These are phyloP conservation scores for Helostoma temminkii DNA, from an alignment of 2,797 vertebrate species.

Conservation along the genomic window DNA sequence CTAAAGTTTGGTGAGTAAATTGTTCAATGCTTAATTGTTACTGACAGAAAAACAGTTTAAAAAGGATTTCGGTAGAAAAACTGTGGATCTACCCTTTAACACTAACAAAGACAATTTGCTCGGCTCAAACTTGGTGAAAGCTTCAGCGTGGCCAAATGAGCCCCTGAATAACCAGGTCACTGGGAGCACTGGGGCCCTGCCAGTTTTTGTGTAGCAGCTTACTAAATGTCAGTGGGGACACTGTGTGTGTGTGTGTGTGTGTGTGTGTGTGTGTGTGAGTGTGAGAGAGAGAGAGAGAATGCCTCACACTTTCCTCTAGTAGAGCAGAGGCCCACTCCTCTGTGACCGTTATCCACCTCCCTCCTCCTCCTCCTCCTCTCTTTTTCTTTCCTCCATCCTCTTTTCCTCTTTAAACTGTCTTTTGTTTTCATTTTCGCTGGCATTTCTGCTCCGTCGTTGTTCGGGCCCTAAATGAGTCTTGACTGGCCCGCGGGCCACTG, in stretches of 20 bases:
- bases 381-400: slow-evolving; percentile 55
- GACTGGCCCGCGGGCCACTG: slow-evolving; percentile 95
- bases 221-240: slow-evolving; percentile 47
- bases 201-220: slow-evolving; percentile 73
- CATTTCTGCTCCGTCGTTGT: slow-evolving; percentile 91
- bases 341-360: slow-evolving; percentile 68
- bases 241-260: slow-evolving; percentile 49
- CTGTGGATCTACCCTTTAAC: slow-evolving; percentile 41
- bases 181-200: slow-evolving; percentile 66
- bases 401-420: slow-evolving; percentile 81
- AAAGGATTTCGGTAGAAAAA: slow-evolving; percentile 29
- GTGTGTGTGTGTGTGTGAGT: slow-evolving; percentile 37
- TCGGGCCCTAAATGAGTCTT: slow-evolving; percentile 94
- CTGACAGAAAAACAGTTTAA: background rate
- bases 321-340: slow-evolving; percentile 72
- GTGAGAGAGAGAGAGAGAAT: slow-evolving; percentile 70
- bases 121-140: slow-evolving; percentile 54
- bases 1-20: background rate
- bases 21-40: slow-evolving; percentile 1
- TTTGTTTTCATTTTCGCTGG: slow-evolving; percentile 89
- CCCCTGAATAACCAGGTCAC: slow-evolving; percentile 74
- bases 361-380: slow-evolving; percentile 27
- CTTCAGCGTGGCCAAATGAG: slow-evolving; percentile 45
- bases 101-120: slow-evolving; percentile 34
- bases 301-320: slow-evolving; percentile 74